Evolutionary conservation across 2,888 invertebrate species (phyloP).

Genomic region (Heliothis peltigera): DNA sequence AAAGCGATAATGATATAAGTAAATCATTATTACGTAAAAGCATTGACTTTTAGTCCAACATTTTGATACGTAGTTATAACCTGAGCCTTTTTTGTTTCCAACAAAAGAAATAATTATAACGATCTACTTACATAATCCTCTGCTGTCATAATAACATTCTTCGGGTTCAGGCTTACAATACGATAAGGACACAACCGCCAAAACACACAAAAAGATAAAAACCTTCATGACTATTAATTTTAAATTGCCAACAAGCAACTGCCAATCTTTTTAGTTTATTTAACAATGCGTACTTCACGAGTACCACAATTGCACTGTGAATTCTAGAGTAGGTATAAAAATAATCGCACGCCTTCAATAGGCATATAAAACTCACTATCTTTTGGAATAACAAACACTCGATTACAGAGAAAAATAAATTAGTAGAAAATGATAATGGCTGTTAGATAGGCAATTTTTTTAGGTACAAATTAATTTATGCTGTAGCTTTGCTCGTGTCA

Average conservation of each 20-base stretch:
- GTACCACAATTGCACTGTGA: not conserved
- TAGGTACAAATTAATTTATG: too few relatives aligned
- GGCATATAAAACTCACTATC: not conserved
- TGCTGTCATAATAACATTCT: not conserved
- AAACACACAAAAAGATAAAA: not conserved
- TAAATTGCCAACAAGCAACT: too few relatives aligned
- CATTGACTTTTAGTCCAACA: too few relatives aligned
- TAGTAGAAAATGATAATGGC: not conserved
- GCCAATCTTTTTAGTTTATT: not conserved
- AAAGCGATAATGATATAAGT: too few relatives aligned
- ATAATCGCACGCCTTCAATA: too few relatives aligned
- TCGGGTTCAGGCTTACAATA: not conserved
- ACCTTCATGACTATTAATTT: not conserved
- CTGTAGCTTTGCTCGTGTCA: too few relatives aligned
- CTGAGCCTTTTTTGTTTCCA: too few relatives aligned
- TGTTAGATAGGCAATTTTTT: not conserved
- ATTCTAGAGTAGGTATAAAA: not conserved
- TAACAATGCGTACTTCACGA: not conserved
- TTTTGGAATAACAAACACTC: not conserved
- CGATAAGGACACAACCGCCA: not conserved
- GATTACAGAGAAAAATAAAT: not conserved
- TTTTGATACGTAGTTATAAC: too few relatives aligned
- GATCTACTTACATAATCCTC: not conserved
- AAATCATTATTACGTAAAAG: too few relatives aligned
- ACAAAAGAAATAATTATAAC: too few relatives aligned